Base-by-base conservation (phyloP, 2,888 invertebrate genomes). In the Drosophila mulleri region DNA sequence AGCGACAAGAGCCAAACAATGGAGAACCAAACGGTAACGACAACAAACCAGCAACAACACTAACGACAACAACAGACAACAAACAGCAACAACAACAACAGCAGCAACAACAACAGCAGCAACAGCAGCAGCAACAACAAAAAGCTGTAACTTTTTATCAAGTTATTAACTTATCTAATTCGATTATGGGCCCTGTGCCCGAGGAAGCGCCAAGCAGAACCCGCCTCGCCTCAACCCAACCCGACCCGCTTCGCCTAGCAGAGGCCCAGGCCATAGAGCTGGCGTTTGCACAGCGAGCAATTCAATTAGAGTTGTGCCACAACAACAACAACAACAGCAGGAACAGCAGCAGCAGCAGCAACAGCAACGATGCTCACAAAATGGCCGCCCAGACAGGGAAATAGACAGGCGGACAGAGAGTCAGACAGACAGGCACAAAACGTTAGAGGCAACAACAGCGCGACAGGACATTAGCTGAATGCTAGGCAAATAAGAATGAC, bases 91-190 rank as follows among this genome's bases (percentile, higher is more conserved):
- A n/a, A n/a, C n/a, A n/a, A n/a, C n/a, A n/a, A n/a, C n/a, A n/a
- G n/a, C n/a, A n/a, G n/a, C n/a, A 26, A 39, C 63, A 41, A 47
- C 66, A 68, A 44, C 61, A 66, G 29, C 54, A 47, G 50, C 59
- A 41, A 3, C 48, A 74, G 35, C 69, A 68, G 39, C 74, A 65
- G 16, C 57, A 71, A 35, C 61, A 81, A 67, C 78, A 83, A 63
- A 56, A 61, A 61, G 80, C 67, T 74, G 80, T 78, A 88, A 87
- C 84, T 89, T 89, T 89, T 86, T 87, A 86, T 86, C 88, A 89
- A 86, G 89, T 86, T 86, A 89, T 89, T 89, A 86, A 89, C 88
- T 86, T 89, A 89, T 89, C 85, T 86, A 87, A 86, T 86, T 86
- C 89, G 89, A 86, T 89, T 86, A 86, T 84, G 88, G 79, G 57